A percentile compares a stretch with the other conserved stretches of the same genome.
Conservation (phyloP, 30 jellyfish, hydroid and myxozoan species). For the Chrysaora quinquecirrha region DNA sequence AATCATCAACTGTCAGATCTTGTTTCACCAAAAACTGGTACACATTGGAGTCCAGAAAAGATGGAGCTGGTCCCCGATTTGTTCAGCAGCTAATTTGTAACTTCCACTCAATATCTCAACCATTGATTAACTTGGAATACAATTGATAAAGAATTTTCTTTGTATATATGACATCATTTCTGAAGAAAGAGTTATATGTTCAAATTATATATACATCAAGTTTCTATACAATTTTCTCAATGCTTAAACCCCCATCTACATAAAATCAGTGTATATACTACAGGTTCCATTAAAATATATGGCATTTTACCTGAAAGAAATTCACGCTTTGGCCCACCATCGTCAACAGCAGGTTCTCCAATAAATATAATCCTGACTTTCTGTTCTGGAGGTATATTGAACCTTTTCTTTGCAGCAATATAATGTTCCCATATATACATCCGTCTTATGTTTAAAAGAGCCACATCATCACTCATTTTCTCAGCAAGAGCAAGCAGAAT, state of each 20-base stretch:
- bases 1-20: background rate
- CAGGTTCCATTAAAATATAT: background rate
- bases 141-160: background rate
- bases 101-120: conserved; percentile 3
- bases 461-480: conserved; percentile 1
- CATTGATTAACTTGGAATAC: conserved; percentile 19
- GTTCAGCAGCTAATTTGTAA: conserved; percentile 9
- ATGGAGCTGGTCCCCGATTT: conserved; percentile 15
- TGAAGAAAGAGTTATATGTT: background rate
- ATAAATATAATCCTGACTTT: background rate
- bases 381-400: conserved; percentile 4
- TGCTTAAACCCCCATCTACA: background rate
- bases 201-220: background rate
- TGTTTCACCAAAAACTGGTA: background rate
- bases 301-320: conserved; percentile 11
- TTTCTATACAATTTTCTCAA: background rate
- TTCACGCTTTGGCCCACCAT: conserved; percentile 16
- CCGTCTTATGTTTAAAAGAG: conserved; percentile 12
- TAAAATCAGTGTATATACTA: background rate
- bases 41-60: conserved; percentile 10
- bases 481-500: background rate
- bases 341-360: conserved; percentile 4
- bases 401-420: conserved; percentile 3
- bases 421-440: conserved; percentile 1
- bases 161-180: conserved; percentile 15